Percentiles rank a stretch among this genome's conserved stretches.
These are phyloP conservation scores for Crematogaster levior DNA, from an alignment of 2,888 invertebrate species.

Conservation along the genomic window DNA sequence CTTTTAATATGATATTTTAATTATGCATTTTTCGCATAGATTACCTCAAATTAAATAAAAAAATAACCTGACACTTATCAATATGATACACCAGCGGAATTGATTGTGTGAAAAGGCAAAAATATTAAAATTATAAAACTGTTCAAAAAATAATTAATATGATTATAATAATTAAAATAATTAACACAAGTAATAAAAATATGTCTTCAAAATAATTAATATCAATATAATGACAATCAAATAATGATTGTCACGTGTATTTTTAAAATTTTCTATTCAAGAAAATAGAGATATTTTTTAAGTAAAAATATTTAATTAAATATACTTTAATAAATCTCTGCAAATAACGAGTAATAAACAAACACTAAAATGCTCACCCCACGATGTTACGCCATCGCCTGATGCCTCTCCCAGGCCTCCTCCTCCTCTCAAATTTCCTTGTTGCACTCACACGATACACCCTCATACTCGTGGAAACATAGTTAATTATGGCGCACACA, in stretches of 20 bases:
- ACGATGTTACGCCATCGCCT: not conserved
- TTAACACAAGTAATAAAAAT: too few species aligned
- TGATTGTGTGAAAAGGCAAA: not conserved
- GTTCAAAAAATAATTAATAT: not conserved
- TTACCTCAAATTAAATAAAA: not conserved
- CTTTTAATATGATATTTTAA: not conserved
- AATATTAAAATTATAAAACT: not conserved
- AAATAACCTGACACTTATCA: not conserved
- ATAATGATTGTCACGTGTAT: not conserved
- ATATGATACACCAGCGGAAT: not conserved
- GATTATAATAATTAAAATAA: not conserved
- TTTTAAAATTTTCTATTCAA: not conserved
- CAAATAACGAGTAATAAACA: not conserved
- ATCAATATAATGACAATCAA: too few species aligned
- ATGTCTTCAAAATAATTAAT: not conserved
- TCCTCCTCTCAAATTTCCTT: slow-evolving; percentile 2
- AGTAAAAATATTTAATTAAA: not conserved
- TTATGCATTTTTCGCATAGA: not conserved
- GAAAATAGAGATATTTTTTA: not conserved
- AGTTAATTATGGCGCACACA: not conserved
- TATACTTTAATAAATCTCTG: not conserved
- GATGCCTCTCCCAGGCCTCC: not conserved
- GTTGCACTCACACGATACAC: not conserved
- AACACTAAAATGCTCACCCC: not conserved
- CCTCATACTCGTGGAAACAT: not conserved